Conservation (phyloP, 2,888 invertebrate species). For the Diplolepis rosae region DNA sequence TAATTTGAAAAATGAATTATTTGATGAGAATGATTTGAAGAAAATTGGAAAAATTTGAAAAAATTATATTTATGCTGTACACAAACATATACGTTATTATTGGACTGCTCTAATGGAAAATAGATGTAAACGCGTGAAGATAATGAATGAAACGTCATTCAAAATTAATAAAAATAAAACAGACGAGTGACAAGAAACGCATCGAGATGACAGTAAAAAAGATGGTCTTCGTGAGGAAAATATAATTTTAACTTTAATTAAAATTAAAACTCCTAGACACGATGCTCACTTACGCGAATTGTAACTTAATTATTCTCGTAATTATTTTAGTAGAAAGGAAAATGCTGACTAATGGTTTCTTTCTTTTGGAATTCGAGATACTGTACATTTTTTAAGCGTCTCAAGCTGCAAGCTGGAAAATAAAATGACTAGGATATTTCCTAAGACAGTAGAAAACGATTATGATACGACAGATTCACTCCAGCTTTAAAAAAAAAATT, state of each 20-base stretch:
- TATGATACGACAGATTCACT: background rate
- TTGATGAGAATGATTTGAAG: too few relatives aligned
- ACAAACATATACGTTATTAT: constrained; percentile 1
- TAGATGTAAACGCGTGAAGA: constrained; percentile 8
- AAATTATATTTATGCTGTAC: too few relatives aligned
- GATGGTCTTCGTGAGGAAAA: constrained; percentile 43
- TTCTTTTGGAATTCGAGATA: background rate
- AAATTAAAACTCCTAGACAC: constrained; percentile 52
- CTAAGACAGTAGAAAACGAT: background rate
- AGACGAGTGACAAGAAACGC: constrained; percentile 31
- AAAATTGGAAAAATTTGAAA: background rate
- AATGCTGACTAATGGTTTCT: constrained; percentile 27
- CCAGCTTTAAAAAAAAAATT: too few relatives aligned
- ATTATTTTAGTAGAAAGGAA: constrained; percentile 8
- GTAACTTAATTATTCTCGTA: constrained; percentile 21
- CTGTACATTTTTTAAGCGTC: background rate
- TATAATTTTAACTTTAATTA: constrained; percentile 58
- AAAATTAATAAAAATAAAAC: constrained; percentile 37
- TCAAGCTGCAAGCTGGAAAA: background rate
- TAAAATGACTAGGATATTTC: background rate
- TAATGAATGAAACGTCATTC: constrained; percentile 33
- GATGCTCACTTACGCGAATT: constrained; percentile 19
- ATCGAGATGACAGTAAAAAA: constrained; percentile 11
- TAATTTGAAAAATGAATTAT: too few relatives aligned
- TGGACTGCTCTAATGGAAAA: constrained; percentile 1